These are phyloP conservation scores for Anguilla anguilla DNA, from an alignment of 2,797 vertebrate species.

Conservation along the genomic window DNA sequence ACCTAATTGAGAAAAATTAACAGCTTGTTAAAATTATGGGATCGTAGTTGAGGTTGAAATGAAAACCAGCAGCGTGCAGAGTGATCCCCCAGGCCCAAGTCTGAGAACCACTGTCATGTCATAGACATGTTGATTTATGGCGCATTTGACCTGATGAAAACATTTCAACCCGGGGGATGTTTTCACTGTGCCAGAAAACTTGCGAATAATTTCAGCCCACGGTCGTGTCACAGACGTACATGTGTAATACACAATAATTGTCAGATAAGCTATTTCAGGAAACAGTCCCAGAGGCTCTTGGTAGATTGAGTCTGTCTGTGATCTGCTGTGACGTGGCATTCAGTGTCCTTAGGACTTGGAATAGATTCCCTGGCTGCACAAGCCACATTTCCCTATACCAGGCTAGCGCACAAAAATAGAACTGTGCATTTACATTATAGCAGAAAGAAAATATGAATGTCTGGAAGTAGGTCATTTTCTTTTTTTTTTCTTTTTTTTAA, in stretches of 20 bases:
- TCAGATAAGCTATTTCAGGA: neutral
- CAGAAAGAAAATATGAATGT: neutral
- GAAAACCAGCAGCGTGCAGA: too few relatives aligned
- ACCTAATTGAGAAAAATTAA: too few relatives aligned
- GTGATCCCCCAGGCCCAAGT: neutral
- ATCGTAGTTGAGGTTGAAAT: too few relatives aligned
- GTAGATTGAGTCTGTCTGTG: neutral
- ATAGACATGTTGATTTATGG: neutral
- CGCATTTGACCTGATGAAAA: neutral
- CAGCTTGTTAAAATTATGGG: too few relatives aligned
- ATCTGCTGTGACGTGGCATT: neutral
- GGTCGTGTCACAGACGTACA: neutral
- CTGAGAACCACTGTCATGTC: neutral
- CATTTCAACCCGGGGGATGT: neutral
- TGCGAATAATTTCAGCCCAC: neutral
- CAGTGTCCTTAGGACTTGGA: neutral
- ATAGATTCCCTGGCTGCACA: neutral
- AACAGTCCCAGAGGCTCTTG: neutral
- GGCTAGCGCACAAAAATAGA: neutral
- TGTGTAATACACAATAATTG: too few relatives aligned
- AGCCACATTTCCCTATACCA: conserved; percentile 10
- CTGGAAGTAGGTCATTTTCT: neutral
- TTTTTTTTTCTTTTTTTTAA: neutral
- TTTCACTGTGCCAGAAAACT: neutral
- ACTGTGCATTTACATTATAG: neutral